Base-by-base conservation (phyloP, 2,888 invertebrate genomes). In the Pinctada fucata region DNA sequence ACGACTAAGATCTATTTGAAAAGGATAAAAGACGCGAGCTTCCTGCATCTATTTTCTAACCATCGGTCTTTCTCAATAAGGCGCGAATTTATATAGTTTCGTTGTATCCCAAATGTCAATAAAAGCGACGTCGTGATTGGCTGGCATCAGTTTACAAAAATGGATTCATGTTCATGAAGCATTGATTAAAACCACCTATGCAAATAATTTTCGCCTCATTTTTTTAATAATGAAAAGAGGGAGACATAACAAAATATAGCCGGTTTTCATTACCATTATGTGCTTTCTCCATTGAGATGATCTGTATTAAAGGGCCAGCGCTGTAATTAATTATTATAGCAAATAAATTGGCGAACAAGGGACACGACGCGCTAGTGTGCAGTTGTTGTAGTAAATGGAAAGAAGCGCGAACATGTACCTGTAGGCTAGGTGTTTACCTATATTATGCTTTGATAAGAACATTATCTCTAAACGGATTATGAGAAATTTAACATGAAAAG, bases 131-230 rank as follows among this genome's bases (percentile, higher is more conserved):
- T 45, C 16, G 49, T 74, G 49, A 74, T 74, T 74, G 74, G 74
- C 66, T 51, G 65, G 74, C 66, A 74, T 74, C 66, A 49, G 63
- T 74, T 66, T 45, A 74, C 16, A 74, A 58, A 58, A 58, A 58
- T 13, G 58, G 58, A 31, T 13, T 58, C 58, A 58, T 58, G 58
- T 58, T 58, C 58, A 13, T 13, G 8, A 6, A 58, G 8, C 58
- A 58, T 58, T 58, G 58, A 58, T 58, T 58, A 13, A 58, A 58
- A 10, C 58, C 58, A 58, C 13, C 58, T 58, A 58, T 58, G 58
- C 58, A 58, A 58, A 58, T 58, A 58, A 58, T 58, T 58, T 58
- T 6, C 58, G 58, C 58, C 58, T 58, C 58, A 31, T 31, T 31
- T 58, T 58, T 58, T 58, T 58, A 58, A 58, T 58, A 10, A 58